phyloP scores from a whole-genome alignment of 1,140 invertebrate genomes.

The Belonocnema kinseyi region DNA sequence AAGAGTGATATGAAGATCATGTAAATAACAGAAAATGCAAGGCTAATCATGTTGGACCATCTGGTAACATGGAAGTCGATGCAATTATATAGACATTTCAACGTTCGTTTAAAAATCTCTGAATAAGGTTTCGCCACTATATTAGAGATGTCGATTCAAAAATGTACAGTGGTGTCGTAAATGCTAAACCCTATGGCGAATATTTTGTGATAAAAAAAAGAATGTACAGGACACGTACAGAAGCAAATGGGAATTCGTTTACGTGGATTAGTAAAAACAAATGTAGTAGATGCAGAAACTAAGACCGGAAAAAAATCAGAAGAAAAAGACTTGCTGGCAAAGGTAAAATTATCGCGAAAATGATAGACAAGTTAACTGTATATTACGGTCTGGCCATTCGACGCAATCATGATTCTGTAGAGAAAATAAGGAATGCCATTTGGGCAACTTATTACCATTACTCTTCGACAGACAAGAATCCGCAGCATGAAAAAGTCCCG shows the following conservation, averaged over 20 bases:
- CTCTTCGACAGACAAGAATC: neutral
- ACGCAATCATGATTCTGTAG: neutral
- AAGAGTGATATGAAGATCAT: slow-evolving; percentile 16
- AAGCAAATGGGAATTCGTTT: slow-evolving; percentile 46
- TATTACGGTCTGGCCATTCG: slow-evolving; percentile 52
- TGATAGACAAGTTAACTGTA: slow-evolving; percentile 34
- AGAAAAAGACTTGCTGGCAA: too few relatives aligned
- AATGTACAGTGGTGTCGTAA: neutral
- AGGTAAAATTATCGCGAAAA: neutral
- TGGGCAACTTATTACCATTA: neutral
- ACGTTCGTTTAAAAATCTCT: neutral
- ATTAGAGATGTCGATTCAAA: too few relatives aligned
- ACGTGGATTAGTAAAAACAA: slow-evolving; percentile 25
- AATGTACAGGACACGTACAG: slow-evolving; percentile 49
- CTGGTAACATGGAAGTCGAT: slow-evolving; percentile 23
- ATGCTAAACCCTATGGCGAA: neutral
- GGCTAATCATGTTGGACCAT: slow-evolving; percentile 6
- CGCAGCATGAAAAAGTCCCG: too few relatives aligned
- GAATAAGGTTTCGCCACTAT: slow-evolving; percentile 20
- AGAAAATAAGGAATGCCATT: slow-evolving; percentile 2
- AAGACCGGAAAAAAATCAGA: too few relatives aligned
- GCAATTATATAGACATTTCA: slow-evolving; percentile 23
- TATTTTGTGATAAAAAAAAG: slow-evolving; percentile 42
- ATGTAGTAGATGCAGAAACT: slow-evolving; percentile 8
- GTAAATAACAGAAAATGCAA: too few relatives aligned